Evolutionary conservation across 2,888 invertebrate species (phyloP), one percentile per base, ranked within the genome.

Genomic region (Matsumyia berberina): DNA sequence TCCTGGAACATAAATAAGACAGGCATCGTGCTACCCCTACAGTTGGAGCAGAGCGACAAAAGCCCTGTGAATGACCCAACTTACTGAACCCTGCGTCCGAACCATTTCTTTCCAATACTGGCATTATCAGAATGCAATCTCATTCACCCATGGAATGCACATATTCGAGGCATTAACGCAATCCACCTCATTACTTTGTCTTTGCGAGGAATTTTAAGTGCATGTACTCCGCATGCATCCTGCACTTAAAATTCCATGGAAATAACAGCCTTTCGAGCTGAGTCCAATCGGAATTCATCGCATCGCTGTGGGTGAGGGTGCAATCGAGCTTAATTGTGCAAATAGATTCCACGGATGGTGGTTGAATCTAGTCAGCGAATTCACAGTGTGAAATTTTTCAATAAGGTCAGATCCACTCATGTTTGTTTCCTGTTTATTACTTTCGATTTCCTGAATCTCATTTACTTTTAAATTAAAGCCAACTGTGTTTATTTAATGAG

Each of bases 71-170:
- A 44, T 2, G 44, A 9, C 17, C 6, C 17, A 44, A 15, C 6
- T 6, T 15, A 7, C 5, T 15, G 44, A 15, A 44, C 44, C 44
- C 17, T 9, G 46, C 46, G 11, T 7, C 19, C 17, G 1, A 46
- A 2, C 19, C 1, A n/a, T n/a, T n/a, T 8, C 1, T 15, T 15
- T 46, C 46, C 46, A 19, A 19, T 46, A 19, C 17, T 0, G 3
- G 46, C 9, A 46, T 46, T 46, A 46, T 46, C 46, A 5, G 19
- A 46, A 9, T 17, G 46, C 46, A 46, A 46, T 46, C 15, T 46
- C 46, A 19, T 11, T 46, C 19, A 46, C 5, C 9, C 46, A 17
- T 46, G 46, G 9, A 46, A 46, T 46, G 46, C 9, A 19, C 46
- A 19, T 19, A 46, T 19, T 46, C 46, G 19, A 9, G 46, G 46